Conservation (phyloP, 2,113 vertebrate species). For the Nesogale talazaci region DNA sequence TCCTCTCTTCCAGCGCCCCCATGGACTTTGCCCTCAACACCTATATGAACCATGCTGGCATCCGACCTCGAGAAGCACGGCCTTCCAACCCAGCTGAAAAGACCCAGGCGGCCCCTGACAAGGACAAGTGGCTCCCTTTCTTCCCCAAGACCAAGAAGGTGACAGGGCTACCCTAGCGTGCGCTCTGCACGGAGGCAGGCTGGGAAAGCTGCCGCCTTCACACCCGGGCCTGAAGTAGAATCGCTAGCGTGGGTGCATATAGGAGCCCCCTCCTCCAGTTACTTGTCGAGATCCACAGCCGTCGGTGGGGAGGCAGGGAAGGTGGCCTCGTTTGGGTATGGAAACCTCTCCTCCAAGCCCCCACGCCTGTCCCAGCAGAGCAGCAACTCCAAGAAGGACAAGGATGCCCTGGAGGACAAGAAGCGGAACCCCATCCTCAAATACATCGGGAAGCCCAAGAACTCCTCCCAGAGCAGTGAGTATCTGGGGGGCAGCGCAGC, state of each 20-base stretch:
- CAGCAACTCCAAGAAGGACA: constrained; percentile 91
- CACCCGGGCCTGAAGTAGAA: background rate
- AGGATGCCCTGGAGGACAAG: constrained; percentile 90
- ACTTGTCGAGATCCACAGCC: background rate
- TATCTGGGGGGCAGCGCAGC: constrained; percentile 6
- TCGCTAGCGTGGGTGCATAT: background rate
- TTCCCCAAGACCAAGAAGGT: constrained; percentile 96
- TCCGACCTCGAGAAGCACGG: constrained; percentile 91
- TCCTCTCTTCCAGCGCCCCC: constrained; percentile 85
- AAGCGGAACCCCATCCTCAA: constrained; percentile 96
- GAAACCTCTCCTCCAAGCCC: background rate
- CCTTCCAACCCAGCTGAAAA: constrained; percentile 83
- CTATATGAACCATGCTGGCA: constrained; percentile 92
- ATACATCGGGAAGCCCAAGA: constrained; percentile 94
- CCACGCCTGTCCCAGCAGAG: constrained; percentile 84
- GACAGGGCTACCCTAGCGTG: background rate
- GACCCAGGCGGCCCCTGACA: constrained; percentile 87
- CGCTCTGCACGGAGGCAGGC: background rate
- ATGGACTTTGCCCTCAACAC: constrained; percentile 92
- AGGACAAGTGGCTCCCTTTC: constrained; percentile 95
- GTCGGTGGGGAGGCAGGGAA: background rate
- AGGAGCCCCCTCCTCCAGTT: background rate
- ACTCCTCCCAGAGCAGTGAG: constrained; percentile 95
- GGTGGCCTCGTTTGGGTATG: background rate
- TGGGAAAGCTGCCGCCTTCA: background rate